Percentiles rank a stretch among this genome's conserved stretches.
phyloP scores from a whole-genome alignment of 2,888 invertebrate genomes.

The Adineta ricciae region DNA sequence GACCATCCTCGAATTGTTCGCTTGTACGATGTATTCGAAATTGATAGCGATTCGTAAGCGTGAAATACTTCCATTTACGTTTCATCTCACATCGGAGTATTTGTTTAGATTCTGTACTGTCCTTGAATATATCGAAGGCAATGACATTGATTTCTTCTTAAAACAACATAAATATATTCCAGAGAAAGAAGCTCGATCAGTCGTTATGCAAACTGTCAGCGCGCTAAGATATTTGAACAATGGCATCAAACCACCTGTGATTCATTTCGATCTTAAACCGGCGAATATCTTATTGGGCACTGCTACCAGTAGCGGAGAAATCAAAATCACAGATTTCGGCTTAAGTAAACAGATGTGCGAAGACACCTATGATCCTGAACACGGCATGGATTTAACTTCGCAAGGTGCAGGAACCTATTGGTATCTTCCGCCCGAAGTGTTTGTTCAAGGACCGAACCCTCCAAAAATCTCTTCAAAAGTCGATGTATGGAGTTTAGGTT shows the following conservation, averaged over 20 bases:
- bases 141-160: constrained; percentile 99
- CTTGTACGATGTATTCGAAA: constrained; percentile 98
- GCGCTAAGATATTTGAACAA: constrained; percentile 92
- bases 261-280: constrained; percentile 98
- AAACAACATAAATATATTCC: constrained; percentile 88
- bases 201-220: constrained; percentile 98
- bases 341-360: constrained; percentile 99
- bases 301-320: constrained; percentile 94
- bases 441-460: constrained; percentile 96
- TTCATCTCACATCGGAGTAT: not conserved
- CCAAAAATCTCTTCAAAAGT: constrained; percentile 99
- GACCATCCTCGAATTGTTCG: constrained; percentile 98
- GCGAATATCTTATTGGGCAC: constrained; percentile 91
- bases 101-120: constrained; percentile 78
- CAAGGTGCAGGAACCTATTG: constrained; percentile 99
- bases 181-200: constrained; percentile 94
- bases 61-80: not conserved
- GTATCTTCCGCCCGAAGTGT: constrained; percentile 99
- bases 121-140: constrained; percentile 98
- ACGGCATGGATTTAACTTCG: constrained; percentile 95
- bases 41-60: constrained; percentile 80
- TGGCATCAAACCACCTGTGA: constrained; percentile 98
- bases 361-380: constrained; percentile 90
- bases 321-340: constrained; percentile 98
- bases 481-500: constrained; percentile 99